Conservation (phyloP, 35 echinoderm and acorn worm species). For the Chiridota heheva region DNA sequence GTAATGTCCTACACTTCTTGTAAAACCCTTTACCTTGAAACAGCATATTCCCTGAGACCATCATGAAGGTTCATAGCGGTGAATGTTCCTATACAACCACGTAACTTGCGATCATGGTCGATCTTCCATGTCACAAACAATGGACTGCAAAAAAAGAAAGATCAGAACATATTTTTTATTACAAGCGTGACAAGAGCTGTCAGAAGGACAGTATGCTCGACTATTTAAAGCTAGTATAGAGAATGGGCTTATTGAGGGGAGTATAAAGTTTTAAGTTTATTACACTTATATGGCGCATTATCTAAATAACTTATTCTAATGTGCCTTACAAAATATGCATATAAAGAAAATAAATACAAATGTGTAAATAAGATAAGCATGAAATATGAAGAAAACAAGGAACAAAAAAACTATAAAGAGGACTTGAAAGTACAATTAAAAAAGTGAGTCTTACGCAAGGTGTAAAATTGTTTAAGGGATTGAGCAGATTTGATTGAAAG, state of each 20-base stretch:
- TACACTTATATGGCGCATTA: background rate
- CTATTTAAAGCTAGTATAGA: background rate
- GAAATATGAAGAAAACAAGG: no score
- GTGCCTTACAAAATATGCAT: background rate
- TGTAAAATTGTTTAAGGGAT: no score
- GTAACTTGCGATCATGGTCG: conserved; percentile 76
- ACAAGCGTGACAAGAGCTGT: no score
- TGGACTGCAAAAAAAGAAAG: conserved; percentile 65
- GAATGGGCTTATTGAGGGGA: background rate
- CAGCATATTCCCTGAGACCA: conserved; percentile 99
- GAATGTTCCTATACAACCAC: conserved; percentile 99
- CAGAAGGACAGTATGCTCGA: background rate
- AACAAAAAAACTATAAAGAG: no score
- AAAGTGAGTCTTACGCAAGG: no score
- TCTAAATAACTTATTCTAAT: background rate
- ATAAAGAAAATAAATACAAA: no score
- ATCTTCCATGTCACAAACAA: conserved; percentile 99
- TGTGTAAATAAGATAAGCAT: no score
- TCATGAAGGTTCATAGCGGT: conserved; percentile 98
- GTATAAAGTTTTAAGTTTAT: background rate
- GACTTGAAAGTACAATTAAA: no score
- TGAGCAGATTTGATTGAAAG: no score
- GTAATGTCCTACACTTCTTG: background rate
- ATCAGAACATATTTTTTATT: conserved; percentile 2
- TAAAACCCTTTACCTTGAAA: conserved; percentile 79